Evolutionary conservation across 1,140 invertebrate species (phyloP).

Genomic region (Danaus melanippus): DNA sequence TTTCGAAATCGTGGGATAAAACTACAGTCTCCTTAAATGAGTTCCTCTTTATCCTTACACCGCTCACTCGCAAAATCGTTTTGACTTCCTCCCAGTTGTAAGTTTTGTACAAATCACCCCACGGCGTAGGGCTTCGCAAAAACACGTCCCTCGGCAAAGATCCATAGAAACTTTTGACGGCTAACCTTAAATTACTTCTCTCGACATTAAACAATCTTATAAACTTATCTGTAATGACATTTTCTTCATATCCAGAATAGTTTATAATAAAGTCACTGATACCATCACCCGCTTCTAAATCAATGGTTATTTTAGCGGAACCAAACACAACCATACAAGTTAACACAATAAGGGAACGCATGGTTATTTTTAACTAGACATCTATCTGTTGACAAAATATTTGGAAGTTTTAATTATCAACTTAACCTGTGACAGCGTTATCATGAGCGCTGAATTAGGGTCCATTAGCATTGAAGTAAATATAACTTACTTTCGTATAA

Average conservation of each 20-base stretch:
- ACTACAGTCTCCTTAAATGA: conserved; percentile 31
- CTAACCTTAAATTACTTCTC: conserved; percentile 23
- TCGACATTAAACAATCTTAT: conserved; percentile 22
- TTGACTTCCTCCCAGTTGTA: conserved; percentile 47
- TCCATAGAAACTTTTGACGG: conserved; percentile 25
- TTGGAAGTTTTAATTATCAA: too few species aligned
- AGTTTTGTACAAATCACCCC: conserved; percentile 44
- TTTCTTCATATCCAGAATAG: conserved; percentile 22
- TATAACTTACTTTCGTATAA: too few species aligned
- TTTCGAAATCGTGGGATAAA: conserved; percentile 47
- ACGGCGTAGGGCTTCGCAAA: conserved; percentile 37
- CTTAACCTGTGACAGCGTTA: too few species aligned
- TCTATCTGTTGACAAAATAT: too few species aligned
- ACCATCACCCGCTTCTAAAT: conserved; percentile 16
- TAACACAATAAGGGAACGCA: too few species aligned
- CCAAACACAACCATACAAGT: too few species aligned
- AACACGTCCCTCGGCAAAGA: conserved; percentile 27
- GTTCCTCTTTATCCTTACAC: conserved; percentile 30
- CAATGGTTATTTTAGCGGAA: conserved; percentile 21
- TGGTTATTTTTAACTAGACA: too few species aligned
- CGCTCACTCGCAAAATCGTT: conserved; percentile 40
- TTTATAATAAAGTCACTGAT: conserved; percentile 16
- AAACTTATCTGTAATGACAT: conserved; percentile 20
- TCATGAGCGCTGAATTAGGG: too few species aligned
- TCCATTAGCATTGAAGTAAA: too few species aligned